Base-by-base conservation (phyloP, 2,888 invertebrate genomes). In the Mimas tiliae region DNA sequence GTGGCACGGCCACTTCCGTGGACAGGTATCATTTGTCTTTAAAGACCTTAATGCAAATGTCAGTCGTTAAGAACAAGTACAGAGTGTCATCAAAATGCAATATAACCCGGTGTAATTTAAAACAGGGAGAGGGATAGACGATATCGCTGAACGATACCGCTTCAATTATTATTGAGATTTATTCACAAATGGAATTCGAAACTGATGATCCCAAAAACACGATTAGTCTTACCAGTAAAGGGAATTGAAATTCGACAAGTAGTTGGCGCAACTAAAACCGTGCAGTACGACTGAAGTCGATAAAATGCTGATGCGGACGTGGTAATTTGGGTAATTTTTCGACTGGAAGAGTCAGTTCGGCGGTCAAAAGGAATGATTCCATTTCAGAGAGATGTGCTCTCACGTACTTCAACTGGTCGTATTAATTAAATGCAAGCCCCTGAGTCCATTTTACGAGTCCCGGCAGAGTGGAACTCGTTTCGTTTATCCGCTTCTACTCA, bases 341-440 rank as follows among this genome's bases (percentile, higher is more conserved):
- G 77, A 72, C 79, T 75, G 76, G 74, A 82, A 81, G 78, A 85
- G 84, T 84, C 82, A 83, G 85, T 83, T 83, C 79, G 74, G 81
- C 81, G 84, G 87, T 88, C 86, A 87, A 89, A 88, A 86, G 85
- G 86, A 87, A 86, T 86, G 85, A 87, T 86, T 90, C 79, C 84
- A 90, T 89, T 88, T 79, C 84, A 75, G 72, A 79, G 81, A 70
- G 85, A 87, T 86, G 87, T 86, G 85, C 86, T 85, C 82, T 82
- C 89, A 89, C 88, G 88, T 91, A 87, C 84, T 83, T 86, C 78
- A 83, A 85, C 83, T 86, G 86, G 86, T 85, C 83, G 90, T 89
- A 91, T 91, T 92, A 91, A 92, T 92, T 92, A 91, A 90, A 91
- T 91, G 90, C 91, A 91, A 90, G 88, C 90, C 88, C 85, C 88